Evolutionary conservation across 2,888 invertebrate species (phyloP).

Genomic region (Aquatica leii): DNA sequence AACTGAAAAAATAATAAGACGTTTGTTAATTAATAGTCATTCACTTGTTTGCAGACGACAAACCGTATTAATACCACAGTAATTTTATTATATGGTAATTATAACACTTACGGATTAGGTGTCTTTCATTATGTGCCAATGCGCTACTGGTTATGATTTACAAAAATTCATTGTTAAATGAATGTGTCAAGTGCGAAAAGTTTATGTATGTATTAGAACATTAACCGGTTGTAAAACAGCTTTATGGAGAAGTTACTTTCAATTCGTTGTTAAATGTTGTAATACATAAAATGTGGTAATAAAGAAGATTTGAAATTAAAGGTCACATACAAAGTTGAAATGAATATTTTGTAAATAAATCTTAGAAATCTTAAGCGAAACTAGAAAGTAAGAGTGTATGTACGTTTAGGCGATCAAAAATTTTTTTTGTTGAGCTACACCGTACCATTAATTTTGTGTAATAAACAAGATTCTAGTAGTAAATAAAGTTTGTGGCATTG

Average conservation of each 20-base stretch:
- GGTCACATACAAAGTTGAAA: too few relatives aligned
- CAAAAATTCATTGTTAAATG: neutral
- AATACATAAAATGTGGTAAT: conserved; percentile 4
- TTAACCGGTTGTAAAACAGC: conserved; percentile 11
- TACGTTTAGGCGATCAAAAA: too few relatives aligned
- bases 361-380: too few relatives aligned
- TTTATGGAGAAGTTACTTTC: conserved; percentile 10
- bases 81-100: too few relatives aligned
- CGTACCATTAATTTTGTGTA: conserved; percentile 5
- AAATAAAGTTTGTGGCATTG: conserved; percentile 11
- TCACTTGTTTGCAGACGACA: too few relatives aligned
- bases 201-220: conserved; percentile 11
- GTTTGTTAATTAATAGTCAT: too few relatives aligned
- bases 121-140: too few relatives aligned
- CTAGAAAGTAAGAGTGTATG: too few relatives aligned
- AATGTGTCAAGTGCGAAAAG: conserved; percentile 6
- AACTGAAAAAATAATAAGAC: too few relatives aligned
- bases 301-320: conserved; percentile 1
- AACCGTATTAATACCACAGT: too few relatives aligned
- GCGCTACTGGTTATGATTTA: neutral
- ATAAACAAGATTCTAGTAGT: conserved; percentile 9
- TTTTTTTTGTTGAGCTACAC: neutral
- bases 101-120: too few relatives aligned
- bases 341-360: too few relatives aligned
- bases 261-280: conserved; percentile 2